Evolutionary conservation across 2,797 vertebrate genomes (phyloP), one percentile per base, ranked within the genome.

Genomic region (Sebastes reedi): DNA sequence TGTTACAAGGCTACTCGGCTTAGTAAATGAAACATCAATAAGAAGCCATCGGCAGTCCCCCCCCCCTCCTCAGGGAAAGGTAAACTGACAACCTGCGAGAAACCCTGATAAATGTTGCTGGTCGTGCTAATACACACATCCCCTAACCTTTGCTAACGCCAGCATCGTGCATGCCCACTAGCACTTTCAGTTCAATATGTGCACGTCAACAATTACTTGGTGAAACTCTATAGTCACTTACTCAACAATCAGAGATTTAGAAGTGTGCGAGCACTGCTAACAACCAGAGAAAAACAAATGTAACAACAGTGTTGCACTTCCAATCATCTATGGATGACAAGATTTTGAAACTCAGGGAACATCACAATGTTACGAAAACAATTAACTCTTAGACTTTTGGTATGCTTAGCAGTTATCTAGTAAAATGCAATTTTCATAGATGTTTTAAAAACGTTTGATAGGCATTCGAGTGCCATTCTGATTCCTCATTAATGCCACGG

Each of bases 11-110:
- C 68, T 69, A 42, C 66, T 56, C 5, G 5, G 24, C 16, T 73
- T 54, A 8, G 20, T 69, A 65, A 77, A 76, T 60, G 11, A 66
- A 82, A 65, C 22, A 69, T 80, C 32, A 70, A 65, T 54, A 71
- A 75, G 20, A 67, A 64, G 60, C n/a, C 8, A 36, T 74, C 77
- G 55, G 67, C 36, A 75, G 30, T 1, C 22, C 42, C 20, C 5
- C 52, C 52, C 3, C 32, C 32, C 22, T 20, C 60, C 3, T 5
- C 4, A 4, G 5, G 18, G 18, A 5, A 27, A 8, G 46, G 30
- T 72, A 67, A 79, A 73, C 59, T 61, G 72, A 83, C 59, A 81
- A 76, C 52, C 14, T 54, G 74, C 69, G 36, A 68, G 58, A 77
- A 71, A 62, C 54, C 54, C 32, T 69, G n/a, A 56, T 24, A 14